Evolutionary conservation across 37 sponge, comb jelly and placozoan species (phyloP), one percentile per base, ranked within the genome.

Genomic region (Theonella swinhoei): DNA sequence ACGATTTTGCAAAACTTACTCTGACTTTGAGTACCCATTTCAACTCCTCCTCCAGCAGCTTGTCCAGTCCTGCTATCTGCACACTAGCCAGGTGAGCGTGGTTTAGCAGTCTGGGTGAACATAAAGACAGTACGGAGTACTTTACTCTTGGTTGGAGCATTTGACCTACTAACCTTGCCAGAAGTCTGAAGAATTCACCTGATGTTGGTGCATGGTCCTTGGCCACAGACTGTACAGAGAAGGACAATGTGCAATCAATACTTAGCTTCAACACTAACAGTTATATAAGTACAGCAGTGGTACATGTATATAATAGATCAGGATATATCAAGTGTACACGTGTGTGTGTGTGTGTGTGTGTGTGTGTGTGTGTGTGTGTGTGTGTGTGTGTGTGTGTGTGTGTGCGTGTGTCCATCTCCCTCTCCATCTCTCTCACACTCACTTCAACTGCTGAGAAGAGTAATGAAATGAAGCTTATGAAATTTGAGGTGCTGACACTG

Each of bases 21-120:
- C 90, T 85, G 60, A 95, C 84, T 75, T 86, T 80, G 19, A 62
- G 58, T 22, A 95, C 83, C 95, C 95, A 95, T 47, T 89, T 82
- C 37, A 95, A 80, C 74, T 95, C 93, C 36, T 54, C 67, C n/a
- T 83, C 86, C 76, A 95, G 76, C 32, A 95, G 63, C 30, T 82
- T 82, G 66, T 81, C 42, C 70, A 89, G 72, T 38, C 94, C 87
- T 34, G 83, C 79, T 22, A 95, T 72, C 42, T 77, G 61, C 17
- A 85, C 75, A 36, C 66, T 68, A 24, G 74, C 32, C 37, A 30
- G 68, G 79, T 92, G 77, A 71, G 93, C 94, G 39, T 95, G 84
- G 72, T 85, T 91, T 23, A 95, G 69, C 69, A 95, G 79, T 37
- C 90, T 83, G 42, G 33, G 42, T 8, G 65, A 72, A 42, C n/a